Evolutionary conservation across 2,888 invertebrate genomes (phyloP).

Genomic region (Blomia tropicalis): DNA sequence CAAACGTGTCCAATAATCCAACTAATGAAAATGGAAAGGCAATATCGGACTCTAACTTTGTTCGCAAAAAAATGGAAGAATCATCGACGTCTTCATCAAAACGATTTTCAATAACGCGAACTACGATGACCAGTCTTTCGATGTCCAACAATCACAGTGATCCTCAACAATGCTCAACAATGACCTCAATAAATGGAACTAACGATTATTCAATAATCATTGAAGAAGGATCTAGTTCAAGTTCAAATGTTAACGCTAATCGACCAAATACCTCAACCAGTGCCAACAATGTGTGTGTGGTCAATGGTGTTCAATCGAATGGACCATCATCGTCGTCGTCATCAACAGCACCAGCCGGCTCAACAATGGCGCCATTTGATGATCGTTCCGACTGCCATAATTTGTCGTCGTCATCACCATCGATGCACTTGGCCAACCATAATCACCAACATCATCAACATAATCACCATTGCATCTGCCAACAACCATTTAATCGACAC

Average conservation of each 20-base stretch:
- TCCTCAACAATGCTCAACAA: background rate
- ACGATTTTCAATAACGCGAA: background rate
- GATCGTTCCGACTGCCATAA: background rate
- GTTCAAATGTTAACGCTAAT: background rate
- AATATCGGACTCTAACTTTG: background rate
- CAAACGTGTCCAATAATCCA: background rate
- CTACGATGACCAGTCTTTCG: background rate
- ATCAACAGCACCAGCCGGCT: background rate
- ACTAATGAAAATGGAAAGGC: background rate
- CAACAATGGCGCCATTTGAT: background rate
- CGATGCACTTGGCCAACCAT: background rate
- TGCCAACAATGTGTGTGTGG: slow-evolving; percentile 6
- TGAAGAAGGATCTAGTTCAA: slow-evolving; percentile 1
- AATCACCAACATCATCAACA: slow-evolving; percentile 9
- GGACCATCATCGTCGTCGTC: background rate
- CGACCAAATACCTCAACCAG: background rate
- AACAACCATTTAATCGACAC: background rate
- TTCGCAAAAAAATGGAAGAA: background rate
- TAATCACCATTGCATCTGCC: background rate
- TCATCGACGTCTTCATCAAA: background rate
- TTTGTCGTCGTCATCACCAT: too few relatives aligned
- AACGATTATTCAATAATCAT: background rate
- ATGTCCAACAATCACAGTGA: background rate
- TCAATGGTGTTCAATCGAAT: background rate
- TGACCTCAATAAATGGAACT: background rate